Evolutionary conservation across 2,113 vertebrate species (phyloP), one percentile per base, ranked within the genome.

Genomic region (Puffinus mauretanicus): DNA sequence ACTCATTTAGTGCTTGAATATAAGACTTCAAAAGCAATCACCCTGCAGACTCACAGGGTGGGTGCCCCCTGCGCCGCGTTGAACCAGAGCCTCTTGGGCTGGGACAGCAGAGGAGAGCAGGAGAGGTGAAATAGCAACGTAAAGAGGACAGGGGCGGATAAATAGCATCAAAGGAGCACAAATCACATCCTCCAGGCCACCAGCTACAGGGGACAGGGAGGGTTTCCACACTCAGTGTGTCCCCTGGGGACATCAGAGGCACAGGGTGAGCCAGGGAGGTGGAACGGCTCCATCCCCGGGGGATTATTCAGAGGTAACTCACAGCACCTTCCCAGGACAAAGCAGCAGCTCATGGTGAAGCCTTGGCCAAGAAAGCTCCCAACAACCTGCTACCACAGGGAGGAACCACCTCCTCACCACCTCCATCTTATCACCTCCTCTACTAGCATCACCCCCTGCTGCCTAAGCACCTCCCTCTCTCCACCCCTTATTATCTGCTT

Each of bases 201-300:
- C 66, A 64, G 10, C 18, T 51, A 11, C 5, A 6, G 38, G 25
- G n/a, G 6, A 15, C 27, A 22, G 13, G 32, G 32, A 65, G 7
- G 8, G 16, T 6, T 36, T 36, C 32, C 7, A 8, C 4, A 1
- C 34, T 36, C 9, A 1, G 1, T 4, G 10, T 19, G 10, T 17
- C 36, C 64, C 42, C 44, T 3, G 0, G 15, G 42, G 16, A 16
- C 16, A 36, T n/a, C 70, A 7, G 16, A 57, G 66, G 36, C 32
- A 51, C 6, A 32, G 26, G 16, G 17, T 17, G 22, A 72, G 13
- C 15, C 44, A 40, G 14, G 32, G n/a, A 26, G 24, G 3, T 11
- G 26, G 38, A 32, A 22, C 46, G 72, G 54, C 78, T 66, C 71
- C 32, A 20, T 12, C 32, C 13, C 25, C 14, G 5, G 18, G 11